phyloP scores from a whole-genome alignment of 2,888 invertebrate genomes.

The Rosalia funebris region DNA sequence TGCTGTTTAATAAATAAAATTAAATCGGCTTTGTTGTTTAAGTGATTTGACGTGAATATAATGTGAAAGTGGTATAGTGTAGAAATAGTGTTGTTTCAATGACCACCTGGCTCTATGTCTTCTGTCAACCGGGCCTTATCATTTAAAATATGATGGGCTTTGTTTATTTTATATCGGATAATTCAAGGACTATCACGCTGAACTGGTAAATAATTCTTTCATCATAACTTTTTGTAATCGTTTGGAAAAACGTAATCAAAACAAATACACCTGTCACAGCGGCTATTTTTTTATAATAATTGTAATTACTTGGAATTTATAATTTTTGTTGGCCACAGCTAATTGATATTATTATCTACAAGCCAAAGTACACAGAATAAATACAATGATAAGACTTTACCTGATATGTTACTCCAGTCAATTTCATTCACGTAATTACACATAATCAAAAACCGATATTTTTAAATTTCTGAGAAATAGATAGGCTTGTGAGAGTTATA shows the following conservation, averaged over 20 bases:
- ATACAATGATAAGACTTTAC: slow-evolving; percentile 7
- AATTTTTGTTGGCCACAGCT: slow-evolving; percentile 2
- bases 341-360: slow-evolving; percentile 15
- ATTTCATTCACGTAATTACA: neutral
- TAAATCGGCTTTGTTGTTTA: slow-evolving; percentile 28
- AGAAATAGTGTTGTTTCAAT: slow-evolving; percentile 51
- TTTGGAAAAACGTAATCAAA: slow-evolving; percentile 26
- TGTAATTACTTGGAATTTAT: neutral
- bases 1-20: slow-evolving; percentile 33
- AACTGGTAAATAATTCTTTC: slow-evolving; percentile 51
- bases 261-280: slow-evolving; percentile 30
- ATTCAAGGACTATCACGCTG: slow-evolving; percentile 52
- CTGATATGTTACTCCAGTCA: neutral
- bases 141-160: slow-evolving; percentile 57
- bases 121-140: slow-evolving; percentile 56
- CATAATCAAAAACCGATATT: neutral
- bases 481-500: neutral
- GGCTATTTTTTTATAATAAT: slow-evolving; percentile 19
- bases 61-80: slow-evolving; percentile 45
- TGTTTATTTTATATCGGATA: slow-evolving; percentile 48
- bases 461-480: neutral
- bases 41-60: slow-evolving; percentile 33
- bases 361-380: slow-evolving; percentile 2
- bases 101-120: slow-evolving; percentile 60
- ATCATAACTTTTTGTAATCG: slow-evolving; percentile 7